These are phyloP conservation scores for Nineta flava DNA, from an alignment of 2,888 invertebrate species.

Conservation along the genomic window DNA sequence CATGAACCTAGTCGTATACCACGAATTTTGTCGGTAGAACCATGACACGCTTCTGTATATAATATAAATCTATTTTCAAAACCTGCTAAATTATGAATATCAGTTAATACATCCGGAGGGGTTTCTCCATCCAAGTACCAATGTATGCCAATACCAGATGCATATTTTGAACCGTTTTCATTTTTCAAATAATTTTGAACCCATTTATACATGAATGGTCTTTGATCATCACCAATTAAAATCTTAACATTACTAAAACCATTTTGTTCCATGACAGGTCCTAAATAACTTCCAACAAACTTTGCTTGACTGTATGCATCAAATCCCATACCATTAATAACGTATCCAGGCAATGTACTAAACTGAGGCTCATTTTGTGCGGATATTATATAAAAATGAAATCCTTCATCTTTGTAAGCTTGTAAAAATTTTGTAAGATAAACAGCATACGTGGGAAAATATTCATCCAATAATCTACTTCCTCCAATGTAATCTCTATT, in stretches of 20 bases:
- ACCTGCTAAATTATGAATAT: conserved; percentile 32
- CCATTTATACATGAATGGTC: conserved; percentile 47
- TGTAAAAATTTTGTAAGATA: conserved; percentile 70
- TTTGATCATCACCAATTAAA: conserved; percentile 62
- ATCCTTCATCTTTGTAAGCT: conserved; percentile 50
- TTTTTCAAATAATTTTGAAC: conserved; percentile 26
- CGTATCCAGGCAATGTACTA: conserved; percentile 35
- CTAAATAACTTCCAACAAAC: conserved; percentile 34
- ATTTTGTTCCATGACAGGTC: conserved; percentile 47
- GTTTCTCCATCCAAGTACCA: conserved; percentile 60
- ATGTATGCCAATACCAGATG: conserved; percentile 66
- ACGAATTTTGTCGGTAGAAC: conserved; percentile 21
- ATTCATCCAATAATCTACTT: conserved; percentile 23
- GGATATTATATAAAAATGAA: conserved; percentile 67
- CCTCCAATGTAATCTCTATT: conserved; percentile 24
- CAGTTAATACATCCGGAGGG: conserved; percentile 37
- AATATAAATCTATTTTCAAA: conserved; percentile 57
- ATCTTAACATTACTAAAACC: conserved; percentile 45
- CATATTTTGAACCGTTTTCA: conserved; percentile 35
- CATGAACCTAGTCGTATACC: conserved; percentile 55
- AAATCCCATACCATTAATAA: conserved; percentile 67
- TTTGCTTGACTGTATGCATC: conserved; percentile 29
- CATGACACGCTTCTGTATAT: conserved; percentile 67
- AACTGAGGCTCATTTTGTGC: conserved; percentile 77
- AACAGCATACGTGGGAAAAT: conserved; percentile 65